These are phyloP conservation scores for Kryptolebias ocellatus DNA, from an alignment of 2,797 vertebrate genomes.

Conservation along the genomic window DNA sequence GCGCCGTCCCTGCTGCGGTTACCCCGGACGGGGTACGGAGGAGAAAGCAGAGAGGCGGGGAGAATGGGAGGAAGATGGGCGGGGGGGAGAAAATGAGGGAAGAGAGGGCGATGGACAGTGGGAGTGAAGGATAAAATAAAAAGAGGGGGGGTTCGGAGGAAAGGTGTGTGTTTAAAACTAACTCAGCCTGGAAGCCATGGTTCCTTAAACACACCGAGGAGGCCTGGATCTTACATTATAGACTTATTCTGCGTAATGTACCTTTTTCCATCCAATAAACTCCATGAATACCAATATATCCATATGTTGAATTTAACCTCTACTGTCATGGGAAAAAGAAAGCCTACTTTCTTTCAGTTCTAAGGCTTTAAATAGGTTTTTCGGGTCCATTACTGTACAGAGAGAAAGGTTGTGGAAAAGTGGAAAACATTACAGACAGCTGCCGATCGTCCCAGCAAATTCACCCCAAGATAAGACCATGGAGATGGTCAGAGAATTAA, in stretches of 20 bases:
- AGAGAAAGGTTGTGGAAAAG: no score
- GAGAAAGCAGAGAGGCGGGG: constrained; percentile 6
- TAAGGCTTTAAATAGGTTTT: no score
- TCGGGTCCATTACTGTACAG: no score
- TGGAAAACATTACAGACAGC: no score
- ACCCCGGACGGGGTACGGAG: constrained; percentile 56
- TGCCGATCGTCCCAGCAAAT: no score
- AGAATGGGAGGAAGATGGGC: constrained; percentile 11
- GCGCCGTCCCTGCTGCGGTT: constrained; percentile 73
- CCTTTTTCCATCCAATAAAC: no score
- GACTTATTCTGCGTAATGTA: neutral
- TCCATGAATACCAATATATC: no score
- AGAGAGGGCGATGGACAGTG: constrained; percentile 32
- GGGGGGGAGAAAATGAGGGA: constrained; percentile 7
- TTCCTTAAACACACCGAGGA: constrained; percentile 1
- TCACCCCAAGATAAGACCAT: no score
- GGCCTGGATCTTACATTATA: neutral
- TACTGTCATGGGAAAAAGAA: no score
- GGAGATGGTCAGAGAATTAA: no score
- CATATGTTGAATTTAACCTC: no score
- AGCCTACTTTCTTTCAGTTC: no score
- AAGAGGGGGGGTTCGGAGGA: constrained; percentile 8
- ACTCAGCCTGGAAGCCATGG: constrained; percentile 13
- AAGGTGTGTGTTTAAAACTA: constrained; percentile 34
- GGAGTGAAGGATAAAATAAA: constrained; percentile 20